A percentile compares a stretch with the other conserved stretches of the same genome.
Evolutionary conservation across 2,888 invertebrate species (phyloP).

Genomic region (Hemithea aestivaria): DNA sequence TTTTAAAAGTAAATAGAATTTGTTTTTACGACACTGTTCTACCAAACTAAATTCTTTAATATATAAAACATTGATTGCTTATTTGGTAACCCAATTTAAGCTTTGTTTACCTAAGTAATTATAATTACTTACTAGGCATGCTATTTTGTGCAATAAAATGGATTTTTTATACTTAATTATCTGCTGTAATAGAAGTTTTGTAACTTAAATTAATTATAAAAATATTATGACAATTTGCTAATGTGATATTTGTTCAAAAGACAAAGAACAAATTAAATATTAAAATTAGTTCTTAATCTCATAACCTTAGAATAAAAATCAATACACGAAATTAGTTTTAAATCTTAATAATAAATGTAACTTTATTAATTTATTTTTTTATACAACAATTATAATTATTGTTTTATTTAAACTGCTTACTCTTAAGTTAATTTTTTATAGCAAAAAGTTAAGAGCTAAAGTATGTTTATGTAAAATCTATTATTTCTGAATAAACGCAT

Average conservation of each 20-base stretch:
- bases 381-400: conserved; percentile 31
- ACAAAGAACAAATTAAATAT: conserved; percentile 38
- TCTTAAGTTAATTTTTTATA: conserved; percentile 56
- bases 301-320: conserved; percentile 2
- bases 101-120: too few relatives aligned
- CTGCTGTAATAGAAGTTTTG: too few relatives aligned
- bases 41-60: neutral
- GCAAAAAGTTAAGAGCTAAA: conserved; percentile 63
- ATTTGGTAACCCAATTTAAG: conserved; percentile 1
- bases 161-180: too few relatives aligned
- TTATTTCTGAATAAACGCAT: conserved; percentile 16
- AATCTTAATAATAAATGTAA: too few relatives aligned
- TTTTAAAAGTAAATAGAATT: too few relatives aligned
- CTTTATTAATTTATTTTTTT: too few relatives aligned
- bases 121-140: too few relatives aligned
- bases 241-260: conserved; percentile 33
- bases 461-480: conserved; percentile 46
- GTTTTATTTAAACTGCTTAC: conserved; percentile 56
- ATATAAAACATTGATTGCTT: conserved; percentile 2
- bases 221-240: too few relatives aligned
- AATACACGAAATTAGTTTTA: conserved; percentile 1
- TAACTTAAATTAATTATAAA: too few relatives aligned
- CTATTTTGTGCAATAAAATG: too few relatives aligned
- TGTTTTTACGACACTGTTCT: too few relatives aligned
- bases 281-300: conserved; percentile 20